Evolutionary conservation across 2,888 invertebrate species (phyloP).

Genomic region (Limenitis camilla): DNA sequence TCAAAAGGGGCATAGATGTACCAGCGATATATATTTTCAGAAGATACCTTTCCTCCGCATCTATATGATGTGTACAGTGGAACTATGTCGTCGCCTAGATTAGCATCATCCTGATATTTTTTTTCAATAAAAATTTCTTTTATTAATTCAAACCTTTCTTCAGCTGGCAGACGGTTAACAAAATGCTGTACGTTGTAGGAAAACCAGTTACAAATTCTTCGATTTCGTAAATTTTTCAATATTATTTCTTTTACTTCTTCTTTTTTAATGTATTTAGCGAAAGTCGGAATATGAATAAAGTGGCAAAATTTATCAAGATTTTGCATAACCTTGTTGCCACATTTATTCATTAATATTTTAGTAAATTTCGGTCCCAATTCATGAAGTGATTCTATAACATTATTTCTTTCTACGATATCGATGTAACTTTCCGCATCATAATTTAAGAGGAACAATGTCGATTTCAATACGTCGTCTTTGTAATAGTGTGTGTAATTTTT

Average conservation of each 20-base stretch:
- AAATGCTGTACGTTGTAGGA: constrained; percentile 36
- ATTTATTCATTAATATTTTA: constrained; percentile 39
- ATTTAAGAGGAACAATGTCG: constrained; percentile 36
- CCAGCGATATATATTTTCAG: constrained; percentile 35
- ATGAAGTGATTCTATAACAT: constrained; percentile 19
- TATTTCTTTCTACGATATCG: constrained; percentile 32
- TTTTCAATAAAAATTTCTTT: constrained; percentile 43
- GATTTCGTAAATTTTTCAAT: constrained; percentile 28
- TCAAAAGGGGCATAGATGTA: constrained; percentile 47
- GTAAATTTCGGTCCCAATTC: constrained; percentile 38
- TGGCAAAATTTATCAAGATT: constrained; percentile 39
- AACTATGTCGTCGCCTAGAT: constrained; percentile 19
- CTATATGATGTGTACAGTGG: too few species aligned
- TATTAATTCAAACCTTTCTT: constrained; percentile 43
- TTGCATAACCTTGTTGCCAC: constrained; percentile 37
- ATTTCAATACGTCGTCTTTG: constrained; percentile 27
- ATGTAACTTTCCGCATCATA: constrained; percentile 38
- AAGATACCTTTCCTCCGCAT: neutral
- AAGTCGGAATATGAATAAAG: constrained; percentile 40
- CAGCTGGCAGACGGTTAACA: constrained; percentile 38
- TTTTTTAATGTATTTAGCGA: constrained; percentile 41
- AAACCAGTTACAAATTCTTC: constrained; percentile 28
- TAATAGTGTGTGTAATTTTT: constrained; percentile 9
- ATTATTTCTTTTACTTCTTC: constrained; percentile 43
- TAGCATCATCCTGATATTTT: constrained; percentile 22